Conservation (phyloP, 2,113 vertebrate species). For the Xenopus borealis region DNA sequence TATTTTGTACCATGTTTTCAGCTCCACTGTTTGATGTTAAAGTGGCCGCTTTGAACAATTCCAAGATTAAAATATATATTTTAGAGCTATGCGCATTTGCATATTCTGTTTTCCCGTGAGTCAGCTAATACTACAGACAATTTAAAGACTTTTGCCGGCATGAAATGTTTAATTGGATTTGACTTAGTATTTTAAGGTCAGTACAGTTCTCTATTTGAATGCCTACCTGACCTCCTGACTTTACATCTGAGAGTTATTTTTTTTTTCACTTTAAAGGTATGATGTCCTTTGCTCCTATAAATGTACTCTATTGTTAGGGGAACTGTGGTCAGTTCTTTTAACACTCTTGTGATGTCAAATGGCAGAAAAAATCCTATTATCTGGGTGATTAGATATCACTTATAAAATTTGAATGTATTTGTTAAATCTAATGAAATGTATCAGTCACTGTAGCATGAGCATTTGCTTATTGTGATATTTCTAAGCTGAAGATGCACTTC, state of each 20-base stretch:
- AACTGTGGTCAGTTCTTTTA: constrained; percentile 35
- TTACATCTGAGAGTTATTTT: constrained; percentile 60
- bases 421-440: background rate
- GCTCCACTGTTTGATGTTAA: constrained; percentile 59
- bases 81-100: constrained; percentile 64
- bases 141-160: constrained; percentile 57
- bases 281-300: constrained; percentile 64
- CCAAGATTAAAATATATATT: constrained; percentile 69
- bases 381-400: constrained; percentile 49
- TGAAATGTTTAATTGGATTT: constrained; percentile 76
- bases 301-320: constrained; percentile 55
- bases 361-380: constrained; percentile 61
- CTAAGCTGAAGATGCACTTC: too few species aligned
- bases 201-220: constrained; percentile 60
- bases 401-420: constrained; percentile 11
- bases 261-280: constrained; percentile 56
- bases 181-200: constrained; percentile 56
- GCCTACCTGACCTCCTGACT: constrained; percentile 66
- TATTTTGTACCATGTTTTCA: constrained; percentile 75
- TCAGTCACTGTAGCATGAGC: too few species aligned
- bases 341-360: constrained; percentile 52
- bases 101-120: constrained; percentile 68
- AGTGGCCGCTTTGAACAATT: constrained; percentile 66
- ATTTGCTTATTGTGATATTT: too few species aligned
- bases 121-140: constrained; percentile 51